Percentiles rank a stretch among this genome's conserved stretches.
These are phyloP conservation scores for Ormyrus rosae DNA, from an alignment of 2,888 invertebrate genomes.

Conservation along the genomic window DNA sequence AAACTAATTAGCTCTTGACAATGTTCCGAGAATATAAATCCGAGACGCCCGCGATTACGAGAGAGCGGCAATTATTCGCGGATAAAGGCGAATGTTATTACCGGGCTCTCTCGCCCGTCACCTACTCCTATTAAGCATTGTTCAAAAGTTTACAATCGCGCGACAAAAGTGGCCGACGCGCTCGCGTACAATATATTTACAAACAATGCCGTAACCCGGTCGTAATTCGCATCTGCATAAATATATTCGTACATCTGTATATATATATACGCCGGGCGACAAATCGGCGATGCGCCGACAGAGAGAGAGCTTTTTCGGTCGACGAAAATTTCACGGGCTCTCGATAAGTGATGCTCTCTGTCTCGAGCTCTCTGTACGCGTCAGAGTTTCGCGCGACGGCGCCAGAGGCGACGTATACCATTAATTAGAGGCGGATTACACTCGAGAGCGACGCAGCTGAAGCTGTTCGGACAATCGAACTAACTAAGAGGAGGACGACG, in stretches of 20 bases:
- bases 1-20: constrained; percentile 50
- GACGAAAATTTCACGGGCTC: constrained; percentile 2
- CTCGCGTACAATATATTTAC: not conserved
- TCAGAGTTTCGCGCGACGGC: constrained; percentile 19
- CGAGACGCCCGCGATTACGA: not conserved
- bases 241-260: constrained; percentile 9
- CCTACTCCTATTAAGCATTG: constrained; percentile 7
- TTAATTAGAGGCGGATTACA: constrained; percentile 37
- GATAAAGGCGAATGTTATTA: not conserved
- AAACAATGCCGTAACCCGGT: constrained; percentile 4
- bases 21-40: constrained; percentile 48
- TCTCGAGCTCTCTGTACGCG: constrained; percentile 16
- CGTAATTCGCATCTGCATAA: constrained; percentile 29
- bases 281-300: not conserved
- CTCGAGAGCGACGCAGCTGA: not conserved
- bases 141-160: not conserved
- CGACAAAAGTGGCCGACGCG: too few species aligned
- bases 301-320: constrained; percentile 3
- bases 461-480: not conserved
- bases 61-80: constrained; percentile 11
- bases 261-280: not conserved
- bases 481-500: not conserved
- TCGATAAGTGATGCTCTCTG: not conserved
- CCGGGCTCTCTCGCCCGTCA: not conserved
- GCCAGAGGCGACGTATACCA: not conserved